Evolutionary conservation across 2,113 vertebrate genomes (phyloP).

Genomic region (Hiodon tergisus): DNA sequence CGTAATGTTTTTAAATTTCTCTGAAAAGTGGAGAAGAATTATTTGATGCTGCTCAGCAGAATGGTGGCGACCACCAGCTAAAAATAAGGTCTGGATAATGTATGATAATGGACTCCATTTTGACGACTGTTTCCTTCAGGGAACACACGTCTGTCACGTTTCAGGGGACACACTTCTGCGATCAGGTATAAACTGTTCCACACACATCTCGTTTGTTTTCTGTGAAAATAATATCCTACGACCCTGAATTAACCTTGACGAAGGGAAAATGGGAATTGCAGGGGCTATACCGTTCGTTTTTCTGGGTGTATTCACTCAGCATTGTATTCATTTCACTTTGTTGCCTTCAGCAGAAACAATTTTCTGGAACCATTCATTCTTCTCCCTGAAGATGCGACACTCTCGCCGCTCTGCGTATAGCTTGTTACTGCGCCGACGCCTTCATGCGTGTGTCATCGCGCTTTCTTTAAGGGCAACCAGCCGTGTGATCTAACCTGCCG

Average conservation of each 20-base stretch:
- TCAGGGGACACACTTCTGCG: neutral
- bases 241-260: neutral
- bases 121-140: no score
- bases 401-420: conserved; percentile 37
- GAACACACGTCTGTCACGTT: neutral
- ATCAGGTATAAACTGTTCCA: neutral
- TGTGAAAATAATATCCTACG: neutral
- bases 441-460: conserved; percentile 45
- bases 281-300: neutral
- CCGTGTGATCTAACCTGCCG: conserved; percentile 55
- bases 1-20: no score
- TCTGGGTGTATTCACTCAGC: neutral
- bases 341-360: neutral
- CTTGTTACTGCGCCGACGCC: conserved; percentile 55
- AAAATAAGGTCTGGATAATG: neutral
- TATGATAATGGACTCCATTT: no score
- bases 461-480: conserved; percentile 51
- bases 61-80: no score
- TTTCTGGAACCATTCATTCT: neutral
- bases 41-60: no score
- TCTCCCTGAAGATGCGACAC: neutral
- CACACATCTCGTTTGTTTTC: conserved; percentile 11
- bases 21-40: no score
- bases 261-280: neutral
- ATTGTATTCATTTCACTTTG: neutral